These are phyloP conservation scores for Spheniscus humboldti DNA, from an alignment of 2,797 vertebrate genomes.

Conservation along the genomic window DNA sequence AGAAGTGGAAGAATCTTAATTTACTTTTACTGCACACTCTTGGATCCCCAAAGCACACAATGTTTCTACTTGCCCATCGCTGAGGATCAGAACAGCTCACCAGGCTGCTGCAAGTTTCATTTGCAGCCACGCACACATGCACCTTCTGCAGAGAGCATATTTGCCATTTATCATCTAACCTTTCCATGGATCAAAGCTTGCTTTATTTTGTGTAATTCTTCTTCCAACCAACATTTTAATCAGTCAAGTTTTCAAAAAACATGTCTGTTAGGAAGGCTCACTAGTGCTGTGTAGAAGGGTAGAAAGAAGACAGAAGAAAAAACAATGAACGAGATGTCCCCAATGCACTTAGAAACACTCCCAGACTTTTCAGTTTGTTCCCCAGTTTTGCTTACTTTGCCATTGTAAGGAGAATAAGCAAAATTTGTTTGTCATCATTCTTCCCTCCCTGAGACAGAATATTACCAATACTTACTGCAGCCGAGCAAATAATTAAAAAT, in stretches of 20 bases:
- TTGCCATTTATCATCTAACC: neutral
- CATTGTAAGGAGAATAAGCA: neutral
- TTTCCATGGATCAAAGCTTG: neutral
- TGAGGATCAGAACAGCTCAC: neutral
- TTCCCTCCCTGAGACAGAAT: neutral
- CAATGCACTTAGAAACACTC: rapidly evolving
- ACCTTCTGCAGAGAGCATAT: neutral
- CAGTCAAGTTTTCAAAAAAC: neutral
- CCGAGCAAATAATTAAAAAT: slow-evolving; percentile 26
- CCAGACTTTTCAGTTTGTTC: neutral
- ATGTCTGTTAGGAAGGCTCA: neutral
- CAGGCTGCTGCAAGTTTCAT: neutral
- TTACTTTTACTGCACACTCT: rapidly evolving
- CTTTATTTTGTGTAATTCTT: neutral
- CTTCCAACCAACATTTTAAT: neutral
- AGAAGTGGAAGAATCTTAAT: neutral
- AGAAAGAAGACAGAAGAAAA: neutral
- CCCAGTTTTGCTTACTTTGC: neutral
- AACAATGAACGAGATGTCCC: neutral
- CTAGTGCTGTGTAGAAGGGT: neutral
- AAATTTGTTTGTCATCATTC: neutral
- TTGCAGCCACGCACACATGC: neutral
- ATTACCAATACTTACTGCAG: neutral
- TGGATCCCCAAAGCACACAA: neutral
- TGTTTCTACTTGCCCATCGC: neutral